phyloP scores from a whole-genome alignment of 2,888 invertebrate genomes.

The Drosophila ochracea region DNA sequence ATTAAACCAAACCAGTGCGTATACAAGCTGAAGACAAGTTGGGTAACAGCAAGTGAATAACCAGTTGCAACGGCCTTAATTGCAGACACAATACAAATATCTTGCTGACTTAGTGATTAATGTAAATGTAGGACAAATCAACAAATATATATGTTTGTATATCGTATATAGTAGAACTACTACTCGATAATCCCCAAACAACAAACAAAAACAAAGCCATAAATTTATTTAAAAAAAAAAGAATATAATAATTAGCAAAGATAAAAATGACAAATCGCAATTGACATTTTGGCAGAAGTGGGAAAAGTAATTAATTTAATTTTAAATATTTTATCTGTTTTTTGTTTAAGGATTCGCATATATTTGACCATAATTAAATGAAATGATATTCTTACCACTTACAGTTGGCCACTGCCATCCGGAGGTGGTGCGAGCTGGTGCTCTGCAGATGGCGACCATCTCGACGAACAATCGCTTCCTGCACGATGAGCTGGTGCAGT shows the following conservation, averaged over 20 bases:
- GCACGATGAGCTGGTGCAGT: conserved; percentile 97
- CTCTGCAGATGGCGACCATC: conserved; percentile 95
- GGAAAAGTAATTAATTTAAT: background rate
- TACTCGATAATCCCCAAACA: background rate
- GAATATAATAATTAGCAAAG: background rate
- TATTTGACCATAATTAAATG: background rate
- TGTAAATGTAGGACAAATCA: background rate
- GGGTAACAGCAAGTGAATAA: conserved; percentile 22
- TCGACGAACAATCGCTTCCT: conserved; percentile 98
- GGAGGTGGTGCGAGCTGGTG: conserved; percentile 95
- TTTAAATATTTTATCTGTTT: background rate
- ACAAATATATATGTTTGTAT: background rate
- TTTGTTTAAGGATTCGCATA: background rate
- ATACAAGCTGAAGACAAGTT: conserved; percentile 12
- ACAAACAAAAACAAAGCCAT: background rate
- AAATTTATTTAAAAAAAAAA: background rate
- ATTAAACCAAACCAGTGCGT: conserved; percentile 47
- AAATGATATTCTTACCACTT: conserved; percentile 68
- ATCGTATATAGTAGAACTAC: background rate
- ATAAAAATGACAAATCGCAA: background rate
- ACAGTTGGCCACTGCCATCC: conserved; percentile 99
- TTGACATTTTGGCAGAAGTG: background rate
- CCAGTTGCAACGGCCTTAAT: background rate
- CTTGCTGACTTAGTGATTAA: background rate
- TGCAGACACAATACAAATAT: background rate